Base-by-base conservation (phyloP, 1,140 invertebrate genomes). In the Littorina saxatilis region DNA sequence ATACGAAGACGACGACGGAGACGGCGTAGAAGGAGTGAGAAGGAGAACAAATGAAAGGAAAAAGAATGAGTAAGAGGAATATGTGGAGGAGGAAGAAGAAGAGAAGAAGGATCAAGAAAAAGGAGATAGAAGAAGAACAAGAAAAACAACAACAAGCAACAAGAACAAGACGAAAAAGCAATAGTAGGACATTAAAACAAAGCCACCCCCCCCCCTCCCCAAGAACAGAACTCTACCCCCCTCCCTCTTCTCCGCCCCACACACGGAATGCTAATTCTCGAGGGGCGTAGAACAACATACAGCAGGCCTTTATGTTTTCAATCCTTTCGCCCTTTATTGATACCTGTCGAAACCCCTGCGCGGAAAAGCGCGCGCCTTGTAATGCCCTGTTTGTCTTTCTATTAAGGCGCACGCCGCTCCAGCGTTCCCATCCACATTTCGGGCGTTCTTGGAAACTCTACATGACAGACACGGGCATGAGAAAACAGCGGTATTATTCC, bases 401-500 rank as follows among this genome's bases (percentile, higher is more conserved):
- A 63, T 63, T 63, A 63, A 27, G 20, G 55, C 55, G 61, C 27
- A 2, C n/a, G 61, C 2, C 2, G 61, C 32, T 32, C n/a, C 0
- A n/a, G n/a, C 61, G n/a, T 1, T 35, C 61, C 11, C 61, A 7
- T 32, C 27, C 27, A 27, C 61, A 32, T 32, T 27, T 63, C 61
- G 23, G n/a, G n/a, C 61, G 61, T 63, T 63, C 61, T 63, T 63
- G 29, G 61, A 63, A 63, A 63, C 61, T 63, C 29, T 32, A 32
- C 61, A 32, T 63, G 61, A 63, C 61, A 63, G 29, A 29, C 55
- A 4, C 55, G 9, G 55, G 55, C 55, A 58, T 23, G 55, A 23
- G 61, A 63, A 63, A 63, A 63, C 61, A 63, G 61, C 61, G n/a
- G 32, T 63, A 63, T 63, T 63, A 63, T 63, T 63, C 61, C 17